Conservation (phyloP, 1,140 invertebrate genomes). For the Drosophila lini region DNA sequence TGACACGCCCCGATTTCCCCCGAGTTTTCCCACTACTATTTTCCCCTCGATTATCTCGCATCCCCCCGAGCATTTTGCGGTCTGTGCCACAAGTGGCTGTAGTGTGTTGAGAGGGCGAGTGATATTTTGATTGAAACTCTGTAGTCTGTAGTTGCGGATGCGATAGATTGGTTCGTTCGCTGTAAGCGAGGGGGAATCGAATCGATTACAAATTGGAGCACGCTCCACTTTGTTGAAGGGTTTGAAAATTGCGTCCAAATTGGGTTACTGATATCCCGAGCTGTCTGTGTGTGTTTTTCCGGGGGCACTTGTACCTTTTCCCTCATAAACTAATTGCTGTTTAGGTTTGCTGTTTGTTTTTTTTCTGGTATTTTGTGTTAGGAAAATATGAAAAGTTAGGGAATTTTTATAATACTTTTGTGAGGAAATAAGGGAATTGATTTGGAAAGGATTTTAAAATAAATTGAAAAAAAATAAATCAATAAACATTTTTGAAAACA, state of each 20-base stretch:
- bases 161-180: conserved; percentile 39
- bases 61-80: conserved; percentile 29
- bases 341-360: neutral
- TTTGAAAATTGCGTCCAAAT: conserved; percentile 29
- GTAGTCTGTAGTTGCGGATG: conserved; percentile 31
- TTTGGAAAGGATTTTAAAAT: neutral
- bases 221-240: conserved; percentile 36
- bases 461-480: too few species aligned
- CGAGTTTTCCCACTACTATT: conserved; percentile 11
- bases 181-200: conserved; percentile 12
- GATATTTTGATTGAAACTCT: conserved; percentile 54
- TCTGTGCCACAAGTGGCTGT: conserved; percentile 48
- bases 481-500: too few species aligned
- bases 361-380: neutral
- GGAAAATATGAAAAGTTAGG: neutral
- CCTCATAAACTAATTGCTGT: neutral
- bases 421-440: too few species aligned
- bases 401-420: neutral
- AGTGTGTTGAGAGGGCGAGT: conserved; percentile 23
- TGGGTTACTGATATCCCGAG: conserved; percentile 41
- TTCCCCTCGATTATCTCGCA: conserved; percentile 15
- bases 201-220: conserved; percentile 53
- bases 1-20: neutral
- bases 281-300: neutral
- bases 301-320: neutral